These are phyloP conservation scores for Cryptocephalus moraei DNA, from an alignment of 2,888 invertebrate species.

Conservation along the genomic window DNA sequence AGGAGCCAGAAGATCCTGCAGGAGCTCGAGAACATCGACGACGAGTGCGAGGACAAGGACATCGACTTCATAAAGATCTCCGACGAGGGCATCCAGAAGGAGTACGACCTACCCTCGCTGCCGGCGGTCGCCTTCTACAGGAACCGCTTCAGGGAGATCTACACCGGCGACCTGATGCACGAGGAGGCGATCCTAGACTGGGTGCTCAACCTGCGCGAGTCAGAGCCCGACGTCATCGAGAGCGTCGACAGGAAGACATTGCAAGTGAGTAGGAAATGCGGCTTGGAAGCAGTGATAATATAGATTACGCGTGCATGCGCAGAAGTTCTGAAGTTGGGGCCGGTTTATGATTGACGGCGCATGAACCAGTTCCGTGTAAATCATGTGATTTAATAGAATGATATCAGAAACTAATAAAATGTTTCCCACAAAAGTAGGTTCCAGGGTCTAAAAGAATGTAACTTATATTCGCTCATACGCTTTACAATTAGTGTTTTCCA, in stretches of 20 bases:
- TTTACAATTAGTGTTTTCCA: no score
- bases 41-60: slow-evolving; percentile 84
- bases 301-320: no score
- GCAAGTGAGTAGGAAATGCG: slow-evolving; percentile 38
- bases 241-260: slow-evolving; percentile 83
- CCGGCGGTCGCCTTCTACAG: slow-evolving; percentile 82
- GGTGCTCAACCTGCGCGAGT: slow-evolving; percentile 76
- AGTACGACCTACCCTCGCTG: slow-evolving; percentile 72
- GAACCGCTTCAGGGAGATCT: slow-evolving; percentile 80
- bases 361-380: no score
- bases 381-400: no score
- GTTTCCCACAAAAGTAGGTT: no score
- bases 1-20: slow-evolving; percentile 79
- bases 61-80: slow-evolving; percentile 89
- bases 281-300: no score
- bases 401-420: no score
- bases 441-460: no score
- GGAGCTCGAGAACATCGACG: slow-evolving; percentile 86
- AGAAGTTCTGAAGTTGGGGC: no score
- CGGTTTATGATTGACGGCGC: no score
- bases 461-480: no score
- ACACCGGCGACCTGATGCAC: slow-evolving; percentile 81
- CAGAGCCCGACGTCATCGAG: slow-evolving; percentile 82
- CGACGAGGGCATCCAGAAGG: slow-evolving; percentile 76
- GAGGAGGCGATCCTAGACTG: slow-evolving; percentile 84